phyloP scores from a whole-genome alignment of 2,888 invertebrate species.

The Meghimatium bilineatum region DNA sequence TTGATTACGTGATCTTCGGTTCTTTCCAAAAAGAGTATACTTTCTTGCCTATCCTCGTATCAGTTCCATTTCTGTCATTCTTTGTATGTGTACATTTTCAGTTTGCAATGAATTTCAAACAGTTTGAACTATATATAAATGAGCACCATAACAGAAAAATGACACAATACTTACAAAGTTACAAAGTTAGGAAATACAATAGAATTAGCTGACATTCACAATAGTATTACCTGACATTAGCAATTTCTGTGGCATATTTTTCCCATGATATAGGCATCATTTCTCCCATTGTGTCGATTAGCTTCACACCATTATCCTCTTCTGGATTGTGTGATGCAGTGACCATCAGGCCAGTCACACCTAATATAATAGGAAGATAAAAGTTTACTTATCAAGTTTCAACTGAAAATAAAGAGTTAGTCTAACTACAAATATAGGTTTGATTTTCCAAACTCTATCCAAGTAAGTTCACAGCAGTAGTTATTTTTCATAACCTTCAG shows the following conservation, averaged over 20 bases:
- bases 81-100: too few relatives aligned
- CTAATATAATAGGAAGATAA: conserved; percentile 8
- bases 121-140: too few relatives aligned
- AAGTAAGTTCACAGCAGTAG: neutral
- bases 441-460: neutral
- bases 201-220: too few relatives aligned
- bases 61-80: too few relatives aligned
- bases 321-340: conserved; percentile 99
- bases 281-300: conserved; percentile 96
- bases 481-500: neutral
- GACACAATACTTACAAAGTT: too few relatives aligned
- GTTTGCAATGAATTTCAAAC: too few relatives aligned
- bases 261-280: conserved; percentile 98
- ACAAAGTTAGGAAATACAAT: too few relatives aligned
- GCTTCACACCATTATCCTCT: conserved; percentile 96
- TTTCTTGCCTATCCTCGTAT: too few relatives aligned
- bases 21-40: too few relatives aligned
- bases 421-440: neutral
- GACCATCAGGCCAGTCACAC: conserved; percentile 91
- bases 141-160: too few relatives aligned
- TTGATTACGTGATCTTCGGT: too few relatives aligned
- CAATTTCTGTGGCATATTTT: conserved; percentile 88
- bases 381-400: neutral
- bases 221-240: conserved; percentile 84
- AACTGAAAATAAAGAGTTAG: neutral